These are phyloP conservation scores for Blastobasis lacticolella DNA, from an alignment of 2,888 invertebrate genomes.

Conservation along the genomic window DNA sequence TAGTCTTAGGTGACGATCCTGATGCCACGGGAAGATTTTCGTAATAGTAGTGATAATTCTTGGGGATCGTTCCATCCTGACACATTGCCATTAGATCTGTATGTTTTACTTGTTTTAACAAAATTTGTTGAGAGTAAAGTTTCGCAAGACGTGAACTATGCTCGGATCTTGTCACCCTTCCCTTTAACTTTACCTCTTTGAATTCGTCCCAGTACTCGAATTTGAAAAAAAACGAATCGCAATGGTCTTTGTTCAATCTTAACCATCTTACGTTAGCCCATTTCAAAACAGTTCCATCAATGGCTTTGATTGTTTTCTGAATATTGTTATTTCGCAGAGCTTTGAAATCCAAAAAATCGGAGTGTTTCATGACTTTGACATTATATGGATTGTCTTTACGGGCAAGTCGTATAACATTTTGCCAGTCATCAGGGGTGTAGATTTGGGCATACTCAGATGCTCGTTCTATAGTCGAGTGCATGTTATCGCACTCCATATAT, in stretches of 20 bases:
- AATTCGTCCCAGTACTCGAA: slow-evolving; percentile 6
- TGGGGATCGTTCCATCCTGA: slow-evolving; percentile 2
- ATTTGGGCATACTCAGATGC: slow-evolving; percentile 12
- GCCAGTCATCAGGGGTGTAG: slow-evolving; percentile 10
- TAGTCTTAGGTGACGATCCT: neutral
- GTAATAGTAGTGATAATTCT: slow-evolving; percentile 3
- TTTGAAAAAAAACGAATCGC: slow-evolving; percentile 3
- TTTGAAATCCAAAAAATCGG: slow-evolving; percentile 7
- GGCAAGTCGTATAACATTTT: slow-evolving; percentile 5
- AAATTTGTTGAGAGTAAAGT: slow-evolving; percentile 1
- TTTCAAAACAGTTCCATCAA: slow-evolving; percentile 1
- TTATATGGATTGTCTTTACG: slow-evolving; percentile 4
- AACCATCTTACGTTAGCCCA: slow-evolving; percentile 6
- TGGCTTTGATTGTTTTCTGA: neutral
- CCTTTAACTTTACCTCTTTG: no score
- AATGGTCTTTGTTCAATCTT: slow-evolving; percentile 4
- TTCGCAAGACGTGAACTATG: neutral
- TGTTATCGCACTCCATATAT: no score
- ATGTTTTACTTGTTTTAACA: slow-evolving; percentile 3
- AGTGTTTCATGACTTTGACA: slow-evolving; percentile 5
- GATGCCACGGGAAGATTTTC: neutral
- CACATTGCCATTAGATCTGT: slow-evolving; percentile 5
- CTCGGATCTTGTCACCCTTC: slow-evolving; percentile 1
- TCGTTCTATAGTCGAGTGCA: neutral
- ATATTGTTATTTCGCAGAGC: neutral